Base-by-base conservation (phyloP, 2,888 invertebrate species). In the Rhagonycha lutea region DNA sequence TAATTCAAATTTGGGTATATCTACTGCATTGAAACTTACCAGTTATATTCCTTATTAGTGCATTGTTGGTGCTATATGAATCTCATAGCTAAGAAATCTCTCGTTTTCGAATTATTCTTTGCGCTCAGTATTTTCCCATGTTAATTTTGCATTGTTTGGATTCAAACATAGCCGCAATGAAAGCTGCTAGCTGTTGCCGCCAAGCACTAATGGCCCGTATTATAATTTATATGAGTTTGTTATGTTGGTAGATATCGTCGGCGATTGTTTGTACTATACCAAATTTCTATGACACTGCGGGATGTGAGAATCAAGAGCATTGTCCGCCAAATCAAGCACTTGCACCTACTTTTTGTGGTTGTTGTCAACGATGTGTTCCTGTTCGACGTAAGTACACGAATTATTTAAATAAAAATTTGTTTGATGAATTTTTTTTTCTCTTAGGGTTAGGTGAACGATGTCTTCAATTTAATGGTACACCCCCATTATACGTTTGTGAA, bases 301-400 rank as follows among this genome's bases (percentile, higher is more conserved):
- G 2, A 10, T 67, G 63, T 8, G 9, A 1, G 10, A 62, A n/a
- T 4, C 61, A 62, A n/a, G 10, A 12, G 12, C 24, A 3, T 8
- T 69, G 69, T 24, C 69, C 61, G n/a, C 24, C 26, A n/a, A 14
- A 47, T 14, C 61, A 69, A 14, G 11, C 69, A 60, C 18, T 69
- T 11, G 61, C 2, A 32, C 26, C 69, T 3, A 69, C 69, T 24
- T 69, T 69, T 61, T 69, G 69, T 61, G 61, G 23, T 10, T 69
- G 69, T 61, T 69, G 69, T 69, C n/a, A 69, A 3, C 8, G 14
- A 69, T 69, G 69, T 60, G 69, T 69, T 23, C 69, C 69, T 24
- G 69, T 69, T 26, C n/a, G 61, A 14, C 61, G 69, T 69, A 24
- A 69, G 69, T 69, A 65, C 24, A 24, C n/a, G n/a, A 61, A 61